Conservation (phyloP, 2,888 invertebrate species). For the Lutraria lutraria region DNA sequence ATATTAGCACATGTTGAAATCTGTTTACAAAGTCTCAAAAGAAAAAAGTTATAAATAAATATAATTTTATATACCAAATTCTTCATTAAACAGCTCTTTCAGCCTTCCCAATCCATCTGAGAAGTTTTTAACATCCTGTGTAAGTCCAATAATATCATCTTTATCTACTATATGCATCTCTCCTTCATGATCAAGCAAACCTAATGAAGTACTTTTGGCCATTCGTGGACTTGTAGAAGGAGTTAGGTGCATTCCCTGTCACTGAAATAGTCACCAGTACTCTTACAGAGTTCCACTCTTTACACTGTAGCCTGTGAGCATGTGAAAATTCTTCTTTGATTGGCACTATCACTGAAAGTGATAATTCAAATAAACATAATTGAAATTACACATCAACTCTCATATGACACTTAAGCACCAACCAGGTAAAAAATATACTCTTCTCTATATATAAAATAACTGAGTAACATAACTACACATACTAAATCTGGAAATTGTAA, state of each 20-base stretch:
- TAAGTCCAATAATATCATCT: conserved; percentile 87
- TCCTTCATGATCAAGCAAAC: conserved; percentile 86
- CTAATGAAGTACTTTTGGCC: conserved; percentile 75
- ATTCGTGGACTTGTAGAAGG: conserved; percentile 66
- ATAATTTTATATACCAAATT: conserved; percentile 81
- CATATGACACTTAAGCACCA: background rate
- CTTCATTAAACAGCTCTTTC: conserved; percentile 86
- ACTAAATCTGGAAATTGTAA: background rate
- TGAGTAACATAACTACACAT: too few species aligned
- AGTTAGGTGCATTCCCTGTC: conserved; percentile 64
- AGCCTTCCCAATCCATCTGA: conserved; percentile 87
- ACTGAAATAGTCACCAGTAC: background rate
- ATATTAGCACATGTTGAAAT: background rate
- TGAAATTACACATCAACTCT: background rate
- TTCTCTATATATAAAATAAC: too few species aligned
- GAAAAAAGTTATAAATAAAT: background rate
- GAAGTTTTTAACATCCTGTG: conserved; percentile 87
- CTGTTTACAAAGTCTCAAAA: background rate
- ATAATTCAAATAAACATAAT: too few species aligned
- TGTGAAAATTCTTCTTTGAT: background rate
- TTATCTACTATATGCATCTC: conserved; percentile 85
- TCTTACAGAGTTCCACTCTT: background rate
- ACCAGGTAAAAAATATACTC: background rate
- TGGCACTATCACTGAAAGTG: background rate
- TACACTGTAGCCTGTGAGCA: background rate